Conservation (phyloP, 2,888 invertebrate species). For the Eupeodes latifasciatus region DNA sequence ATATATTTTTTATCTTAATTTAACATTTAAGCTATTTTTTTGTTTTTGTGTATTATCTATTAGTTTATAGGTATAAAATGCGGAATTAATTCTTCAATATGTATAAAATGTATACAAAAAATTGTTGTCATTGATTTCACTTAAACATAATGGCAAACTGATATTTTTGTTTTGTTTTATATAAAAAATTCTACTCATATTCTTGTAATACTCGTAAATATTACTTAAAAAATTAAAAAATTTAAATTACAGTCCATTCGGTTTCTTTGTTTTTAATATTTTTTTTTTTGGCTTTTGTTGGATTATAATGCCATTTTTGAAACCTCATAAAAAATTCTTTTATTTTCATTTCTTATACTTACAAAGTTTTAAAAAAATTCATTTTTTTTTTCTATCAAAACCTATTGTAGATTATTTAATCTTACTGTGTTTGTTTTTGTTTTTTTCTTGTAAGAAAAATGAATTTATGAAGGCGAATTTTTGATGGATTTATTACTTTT, state of each 20-base stretch:
- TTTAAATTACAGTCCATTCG: constrained; percentile 55
- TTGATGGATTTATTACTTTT: not conserved
- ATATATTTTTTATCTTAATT: constrained; percentile 32
- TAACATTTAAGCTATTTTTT: constrained; percentile 46
- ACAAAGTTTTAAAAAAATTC: not conserved
- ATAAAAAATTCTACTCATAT: constrained; percentile 13
- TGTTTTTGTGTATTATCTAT: constrained; percentile 21
- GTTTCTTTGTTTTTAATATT: constrained; percentile 14
- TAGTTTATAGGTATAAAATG: constrained; percentile 68
- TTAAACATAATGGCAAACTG: constrained; percentile 49
- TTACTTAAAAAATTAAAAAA: constrained; percentile 31
- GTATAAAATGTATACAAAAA: constrained; percentile 70
- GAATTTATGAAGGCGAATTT: constrained; percentile 8
- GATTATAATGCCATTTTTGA: constrained; percentile 40
- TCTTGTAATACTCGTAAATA: not conserved
- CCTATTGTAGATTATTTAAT: not conserved
- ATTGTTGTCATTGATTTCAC: constrained; percentile 69
- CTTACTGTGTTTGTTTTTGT: no score
- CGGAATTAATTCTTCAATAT: constrained; percentile 46
- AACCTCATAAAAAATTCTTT: constrained; percentile 49
- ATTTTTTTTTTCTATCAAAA: not conserved
- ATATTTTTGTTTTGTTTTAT: not conserved
- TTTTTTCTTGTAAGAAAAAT: not conserved
- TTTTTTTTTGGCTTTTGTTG: constrained; percentile 37
- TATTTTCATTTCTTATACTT: not conserved